Evolutionary conservation across 2,113 vertebrate genomes (phyloP).

Genomic region (Dicerorhinus sumatrensis): DNA sequence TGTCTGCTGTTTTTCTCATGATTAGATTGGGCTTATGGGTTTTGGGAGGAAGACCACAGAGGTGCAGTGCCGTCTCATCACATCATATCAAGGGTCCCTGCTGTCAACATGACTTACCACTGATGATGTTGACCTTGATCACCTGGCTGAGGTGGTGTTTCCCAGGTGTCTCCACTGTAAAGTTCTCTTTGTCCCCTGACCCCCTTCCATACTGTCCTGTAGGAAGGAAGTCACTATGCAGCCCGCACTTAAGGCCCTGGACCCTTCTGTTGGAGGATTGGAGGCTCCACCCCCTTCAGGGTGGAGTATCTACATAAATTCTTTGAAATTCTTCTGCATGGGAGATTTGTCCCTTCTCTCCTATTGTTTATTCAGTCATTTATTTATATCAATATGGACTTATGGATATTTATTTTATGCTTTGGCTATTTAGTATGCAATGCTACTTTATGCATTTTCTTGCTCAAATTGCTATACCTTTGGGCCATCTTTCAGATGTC

Average conservation of each 20-base stretch:
- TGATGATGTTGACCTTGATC: neutral
- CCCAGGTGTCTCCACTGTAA: neutral
- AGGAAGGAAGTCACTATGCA: neutral
- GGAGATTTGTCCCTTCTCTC: neutral
- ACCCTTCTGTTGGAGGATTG: neutral
- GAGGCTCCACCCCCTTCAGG: neutral
- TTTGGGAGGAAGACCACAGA: neutral
- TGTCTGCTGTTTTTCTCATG: neutral
- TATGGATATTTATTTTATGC: neutral
- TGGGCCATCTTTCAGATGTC: neutral
- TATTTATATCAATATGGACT: neutral
- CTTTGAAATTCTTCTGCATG: neutral
- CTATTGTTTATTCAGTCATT: neutral
- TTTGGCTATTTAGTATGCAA: neutral
- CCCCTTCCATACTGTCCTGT: neutral
- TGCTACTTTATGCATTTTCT: neutral
- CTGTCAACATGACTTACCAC: neutral
- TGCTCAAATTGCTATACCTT: neutral
- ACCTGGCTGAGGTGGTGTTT: neutral
- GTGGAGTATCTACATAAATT: neutral
- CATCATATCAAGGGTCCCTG: neutral
- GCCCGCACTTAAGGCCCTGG: neutral
- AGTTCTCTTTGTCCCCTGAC: neutral
- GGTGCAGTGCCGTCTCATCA: neutral
- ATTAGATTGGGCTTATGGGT: neutral